Percentiles rank a stretch among this genome's conserved stretches.
These are phyloP conservation scores for Cheumatopsyche charites DNA, from an alignment of 1,140 invertebrate genomes.

Conservation along the genomic window DNA sequence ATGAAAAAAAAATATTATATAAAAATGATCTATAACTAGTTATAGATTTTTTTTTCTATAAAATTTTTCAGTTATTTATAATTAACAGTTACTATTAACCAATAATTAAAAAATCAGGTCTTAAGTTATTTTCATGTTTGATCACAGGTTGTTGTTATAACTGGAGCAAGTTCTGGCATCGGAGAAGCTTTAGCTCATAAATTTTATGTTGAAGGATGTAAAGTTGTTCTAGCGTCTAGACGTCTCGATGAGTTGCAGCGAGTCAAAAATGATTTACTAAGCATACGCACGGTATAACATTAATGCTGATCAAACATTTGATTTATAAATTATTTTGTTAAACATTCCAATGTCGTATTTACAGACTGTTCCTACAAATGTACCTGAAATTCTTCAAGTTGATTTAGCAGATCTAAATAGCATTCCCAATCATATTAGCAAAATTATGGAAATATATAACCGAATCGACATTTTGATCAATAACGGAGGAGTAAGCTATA, in stretches of 20 bases:
- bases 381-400: constrained; percentile 76
- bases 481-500: constrained; percentile 87
- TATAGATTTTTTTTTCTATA: too few relatives aligned
- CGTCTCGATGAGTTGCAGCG: constrained; percentile 78
- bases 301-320: neutral
- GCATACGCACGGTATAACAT: constrained; percentile 63
- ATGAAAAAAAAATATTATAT: too few relatives aligned
- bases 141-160: constrained; percentile 86
- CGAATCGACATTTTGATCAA: constrained; percentile 91
- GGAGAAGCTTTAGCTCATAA: constrained; percentile 87
- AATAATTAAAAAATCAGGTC: too few relatives aligned
- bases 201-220: constrained; percentile 84
- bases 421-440: constrained; percentile 67
- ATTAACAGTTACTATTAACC: too few relatives aligned
- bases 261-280: constrained; percentile 74
- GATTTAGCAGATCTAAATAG: constrained; percentile 77
- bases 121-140: too few relatives aligned
- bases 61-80: too few relatives aligned
- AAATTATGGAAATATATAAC: constrained; percentile 72
- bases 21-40: too few relatives aligned
- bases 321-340: too few relatives aligned
- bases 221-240: constrained; percentile 83
- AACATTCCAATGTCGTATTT: neutral
- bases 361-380: constrained; percentile 67
- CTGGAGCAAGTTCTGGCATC: constrained; percentile 92